Conservation (phyloP, 2,888 invertebrate species). For the Dryomyza anilis region DNA sequence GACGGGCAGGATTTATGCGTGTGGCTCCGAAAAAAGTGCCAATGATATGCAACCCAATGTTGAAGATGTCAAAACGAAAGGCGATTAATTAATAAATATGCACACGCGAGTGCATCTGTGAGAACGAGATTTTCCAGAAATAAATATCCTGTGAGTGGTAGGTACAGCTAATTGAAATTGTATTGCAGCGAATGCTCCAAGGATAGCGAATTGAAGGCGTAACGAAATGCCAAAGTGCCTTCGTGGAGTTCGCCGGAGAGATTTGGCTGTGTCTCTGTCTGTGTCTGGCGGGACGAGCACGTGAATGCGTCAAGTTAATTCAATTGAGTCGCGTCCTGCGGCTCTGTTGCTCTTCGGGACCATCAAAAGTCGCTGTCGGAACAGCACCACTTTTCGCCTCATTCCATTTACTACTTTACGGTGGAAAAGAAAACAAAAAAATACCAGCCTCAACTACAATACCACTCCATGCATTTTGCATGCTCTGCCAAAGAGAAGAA, state of each 20-base stretch:
- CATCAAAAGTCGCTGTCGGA: not conserved
- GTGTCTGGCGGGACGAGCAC: not conserved
- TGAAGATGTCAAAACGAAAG: conserved; percentile 7
- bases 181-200: too few relatives aligned
- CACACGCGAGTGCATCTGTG: not conserved
- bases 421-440: not conserved
- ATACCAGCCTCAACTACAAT: not conserved
- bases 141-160: too few relatives aligned
- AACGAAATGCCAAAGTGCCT: not conserved
- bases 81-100: conserved; percentile 10
- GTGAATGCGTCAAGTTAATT: not conserved
- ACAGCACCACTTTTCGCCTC: conserved; percentile 2
- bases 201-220: not conserved
- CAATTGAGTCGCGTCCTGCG: too few relatives aligned
- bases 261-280: not conserved
- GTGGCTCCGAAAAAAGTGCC: not conserved
- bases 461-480: not conserved
- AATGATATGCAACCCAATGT: not conserved
- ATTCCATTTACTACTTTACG: conserved; percentile 11
- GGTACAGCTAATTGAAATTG: too few relatives aligned
- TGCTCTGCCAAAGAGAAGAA: not conserved
- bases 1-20: not conserved
- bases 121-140: not conserved
- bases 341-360: too few relatives aligned
- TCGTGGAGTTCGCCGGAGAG: not conserved